These are phyloP conservation scores for Cosmopolites sordidus DNA, from an alignment of 2,888 invertebrate species.

Conservation along the genomic window DNA sequence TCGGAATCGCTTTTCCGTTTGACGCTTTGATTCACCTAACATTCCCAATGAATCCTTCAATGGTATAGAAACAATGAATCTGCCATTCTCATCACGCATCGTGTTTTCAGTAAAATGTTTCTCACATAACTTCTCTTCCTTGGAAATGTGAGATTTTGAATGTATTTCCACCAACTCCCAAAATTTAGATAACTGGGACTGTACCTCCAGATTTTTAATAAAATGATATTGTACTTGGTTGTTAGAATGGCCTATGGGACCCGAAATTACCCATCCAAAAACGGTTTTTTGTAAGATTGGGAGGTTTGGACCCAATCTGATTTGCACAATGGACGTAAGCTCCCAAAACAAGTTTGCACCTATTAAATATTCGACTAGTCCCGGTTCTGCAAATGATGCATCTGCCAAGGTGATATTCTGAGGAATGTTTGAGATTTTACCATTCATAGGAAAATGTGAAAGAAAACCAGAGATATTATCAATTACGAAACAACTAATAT, in stretches of 20 bases:
- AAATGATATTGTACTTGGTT: constrained; percentile 1
- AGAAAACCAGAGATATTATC: not conserved
- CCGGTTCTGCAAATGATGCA: not conserved
- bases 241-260: not conserved
- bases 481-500: constrained; percentile 6
- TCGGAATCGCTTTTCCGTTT: constrained; percentile 15
- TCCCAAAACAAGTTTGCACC: constrained; percentile 8
- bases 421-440: not conserved
- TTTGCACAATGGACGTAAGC: constrained; percentile 4
- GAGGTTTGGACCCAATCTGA: too few relatives aligned
- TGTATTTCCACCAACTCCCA: constrained; percentile 10
- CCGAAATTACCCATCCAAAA: constrained; percentile 5
- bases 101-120: too few relatives aligned
- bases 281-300: constrained; percentile 11
- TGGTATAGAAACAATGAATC: too few relatives aligned
- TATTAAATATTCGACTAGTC: constrained; percentile 2
- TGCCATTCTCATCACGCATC: too few relatives aligned
- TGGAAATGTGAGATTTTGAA: not conserved
- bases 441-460: not conserved
- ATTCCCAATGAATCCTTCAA: constrained; percentile 6
- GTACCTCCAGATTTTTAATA: not conserved
- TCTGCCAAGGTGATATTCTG: constrained; percentile 3
- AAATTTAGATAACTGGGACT: too few relatives aligned
- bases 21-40: constrained; percentile 9
- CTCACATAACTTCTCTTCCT: constrained; percentile 8